These are phyloP conservation scores for Helicoverpa assulta DNA, from an alignment of 2,888 invertebrate genomes.

Conservation along the genomic window DNA sequence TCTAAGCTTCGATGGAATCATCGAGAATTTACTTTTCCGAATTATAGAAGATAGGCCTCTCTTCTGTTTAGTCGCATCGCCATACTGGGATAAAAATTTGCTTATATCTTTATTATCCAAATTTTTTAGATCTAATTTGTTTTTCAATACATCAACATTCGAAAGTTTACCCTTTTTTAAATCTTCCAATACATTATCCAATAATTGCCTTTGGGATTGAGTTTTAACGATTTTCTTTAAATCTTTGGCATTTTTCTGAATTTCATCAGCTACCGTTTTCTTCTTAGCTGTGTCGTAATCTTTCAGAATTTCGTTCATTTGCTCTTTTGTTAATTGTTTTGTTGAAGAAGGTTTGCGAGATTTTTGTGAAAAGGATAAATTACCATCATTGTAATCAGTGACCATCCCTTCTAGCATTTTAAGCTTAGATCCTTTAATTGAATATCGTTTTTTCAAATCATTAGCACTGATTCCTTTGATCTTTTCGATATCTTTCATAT, in stretches of 20 bases:
- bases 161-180: constrained; percentile 23
- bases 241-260: constrained; percentile 10
- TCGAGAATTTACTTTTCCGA: constrained; percentile 19
- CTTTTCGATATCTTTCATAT: constrained; percentile 16
- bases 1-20: constrained; percentile 22
- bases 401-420: constrained; percentile 24
- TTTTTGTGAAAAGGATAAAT: constrained; percentile 13
- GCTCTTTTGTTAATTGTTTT: constrained; percentile 17
- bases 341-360: background rate
- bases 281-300: constrained; percentile 31
- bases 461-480: constrained; percentile 13
- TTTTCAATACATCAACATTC: constrained; percentile 13
- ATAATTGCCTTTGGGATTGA: constrained; percentile 13
- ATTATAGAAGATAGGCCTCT: constrained; percentile 28
- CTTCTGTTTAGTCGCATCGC: background rate
- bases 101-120: constrained; percentile 6
- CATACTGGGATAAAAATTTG: constrained; percentile 17
- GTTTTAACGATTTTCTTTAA: constrained; percentile 21
- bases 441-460: constrained; percentile 32
- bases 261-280: constrained; percentile 16
- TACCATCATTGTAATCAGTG: constrained; percentile 20
- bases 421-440: constrained; percentile 20
- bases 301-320: constrained; percentile 24
- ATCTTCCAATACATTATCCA: constrained; percentile 29
- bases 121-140: constrained; percentile 21